Evolutionary conservation across 2,797 vertebrate genomes (phyloP), one percentile per base, ranked within the genome.

Genomic region (Schizopygopsis malacanthus): DNA sequence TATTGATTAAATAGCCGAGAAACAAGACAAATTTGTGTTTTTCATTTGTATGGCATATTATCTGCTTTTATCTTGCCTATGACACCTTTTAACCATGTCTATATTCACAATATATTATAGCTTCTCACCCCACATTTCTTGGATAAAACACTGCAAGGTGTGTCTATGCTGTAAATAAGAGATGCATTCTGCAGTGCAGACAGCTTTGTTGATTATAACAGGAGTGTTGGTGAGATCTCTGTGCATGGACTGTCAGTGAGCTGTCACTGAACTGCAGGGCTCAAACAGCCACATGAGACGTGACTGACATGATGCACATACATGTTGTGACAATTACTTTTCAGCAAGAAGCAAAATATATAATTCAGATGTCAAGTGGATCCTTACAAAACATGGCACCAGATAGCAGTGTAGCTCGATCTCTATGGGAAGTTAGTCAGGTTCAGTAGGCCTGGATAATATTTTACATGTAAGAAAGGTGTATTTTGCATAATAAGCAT

Each of bases 131-230:
- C 54, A 61, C 10, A 79, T 10, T 61, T 39, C 7, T 61, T 43
- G 22, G 41, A 43, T 78, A n/a, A 11, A 39, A 16, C 37, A 43
- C 54, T 41, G 54, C 54, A 59, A 61, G 76, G 54, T 43, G 16
- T 80, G 59, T 67, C 28, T 43, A 20, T 65, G 25, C 10, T 33
- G 25, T 80, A 65, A 80, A 80, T 47, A 63, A 80, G 41, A 80
- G 25, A 80, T 65, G n/a, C 15, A 28, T 33, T 80, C 15, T 47
- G 41, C 41, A 20, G 41, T 65, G 56, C 25, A 65, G 41, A 50
- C 59, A 45, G 78, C 78, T 80, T 61, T 79, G 78, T 79, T 65
- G 78, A 79, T 65, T 65, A 65, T 28, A 79, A 45, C 54, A 77
- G 6, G 52, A 59, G 20, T 43, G 76, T 18, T 79, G 54, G 54